Conservation (phyloP, 1,140 invertebrate genomes). For the Heliothis virescens region DNA sequence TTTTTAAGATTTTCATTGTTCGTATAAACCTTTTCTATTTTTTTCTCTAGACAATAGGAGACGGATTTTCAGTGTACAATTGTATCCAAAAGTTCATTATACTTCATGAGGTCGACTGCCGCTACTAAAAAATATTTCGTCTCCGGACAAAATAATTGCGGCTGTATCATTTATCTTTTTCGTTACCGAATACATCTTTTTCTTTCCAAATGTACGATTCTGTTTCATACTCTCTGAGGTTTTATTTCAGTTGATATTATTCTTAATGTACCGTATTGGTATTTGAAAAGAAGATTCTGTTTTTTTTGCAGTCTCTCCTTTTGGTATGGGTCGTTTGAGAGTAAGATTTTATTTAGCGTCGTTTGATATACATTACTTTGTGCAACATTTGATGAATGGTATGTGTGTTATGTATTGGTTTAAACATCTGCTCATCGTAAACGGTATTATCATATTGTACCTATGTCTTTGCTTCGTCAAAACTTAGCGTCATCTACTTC, state of each 20-base stretch:
- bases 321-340: background rate
- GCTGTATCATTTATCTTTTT: constrained; percentile 43
- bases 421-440: too few relatives aligned
- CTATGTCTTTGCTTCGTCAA: too few relatives aligned
- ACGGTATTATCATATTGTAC: too few relatives aligned
- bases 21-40: too few relatives aligned
- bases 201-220: constrained; percentile 23
- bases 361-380: too few relatives aligned
- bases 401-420: too few relatives aligned
- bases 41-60: too few relatives aligned
- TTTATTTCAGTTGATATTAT: constrained; percentile 35
- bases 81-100: constrained; percentile 44
- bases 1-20: too few relatives aligned
- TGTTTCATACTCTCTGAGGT: constrained; percentile 7
- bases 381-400: too few relatives aligned
- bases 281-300: background rate
- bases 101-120: constrained; percentile 37
- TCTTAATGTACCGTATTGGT: constrained; percentile 8
- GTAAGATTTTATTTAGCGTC: background rate
- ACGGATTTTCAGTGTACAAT: background rate
- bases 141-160: constrained; percentile 42
- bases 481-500: too few relatives aligned
- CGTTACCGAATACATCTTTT: constrained; percentile 26
- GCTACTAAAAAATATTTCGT: constrained; percentile 27
- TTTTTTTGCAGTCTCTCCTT: background rate